Evolutionary conservation across 2,113 vertebrate genomes (phyloP).

Genomic region (Serinus canaria): DNA sequence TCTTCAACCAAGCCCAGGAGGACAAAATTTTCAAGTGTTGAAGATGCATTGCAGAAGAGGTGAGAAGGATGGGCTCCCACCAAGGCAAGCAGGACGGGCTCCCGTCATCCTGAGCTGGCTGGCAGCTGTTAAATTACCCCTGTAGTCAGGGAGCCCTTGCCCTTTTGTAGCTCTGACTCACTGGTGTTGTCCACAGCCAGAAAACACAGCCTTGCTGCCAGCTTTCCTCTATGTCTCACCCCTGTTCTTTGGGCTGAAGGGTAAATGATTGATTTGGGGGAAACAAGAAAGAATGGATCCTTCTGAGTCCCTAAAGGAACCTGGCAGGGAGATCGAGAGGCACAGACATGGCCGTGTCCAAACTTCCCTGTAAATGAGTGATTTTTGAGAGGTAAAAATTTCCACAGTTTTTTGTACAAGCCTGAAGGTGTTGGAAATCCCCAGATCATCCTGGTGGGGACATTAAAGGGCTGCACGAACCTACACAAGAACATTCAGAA

Average conservation of each 20-base stretch:
- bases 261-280: neutral
- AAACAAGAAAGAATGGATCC: conserved; percentile 14
- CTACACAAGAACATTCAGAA: neutral
- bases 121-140: neutral
- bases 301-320: conserved; percentile 16
- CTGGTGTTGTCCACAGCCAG: neutral
- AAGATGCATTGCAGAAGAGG: neutral
- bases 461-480: neutral
- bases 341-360: neutral
- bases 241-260: neutral
- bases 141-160: neutral
- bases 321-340: neutral
- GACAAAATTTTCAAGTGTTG: neutral
- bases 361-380: conserved; percentile 2
- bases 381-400: conserved; percentile 21
- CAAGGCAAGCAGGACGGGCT: neutral
- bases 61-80: neutral
- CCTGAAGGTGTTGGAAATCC: conserved; percentile 5
- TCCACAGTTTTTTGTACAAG: neutral
- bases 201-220: conserved; percentile 1
- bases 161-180: neutral
- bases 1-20: neutral
- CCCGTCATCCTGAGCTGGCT: neutral
- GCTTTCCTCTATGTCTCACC: neutral
- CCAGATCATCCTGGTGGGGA: neutral